Evolutionary conservation across 1,140 invertebrate genomes (phyloP).

Genomic region (Tachypleus tridentatus): DNA sequence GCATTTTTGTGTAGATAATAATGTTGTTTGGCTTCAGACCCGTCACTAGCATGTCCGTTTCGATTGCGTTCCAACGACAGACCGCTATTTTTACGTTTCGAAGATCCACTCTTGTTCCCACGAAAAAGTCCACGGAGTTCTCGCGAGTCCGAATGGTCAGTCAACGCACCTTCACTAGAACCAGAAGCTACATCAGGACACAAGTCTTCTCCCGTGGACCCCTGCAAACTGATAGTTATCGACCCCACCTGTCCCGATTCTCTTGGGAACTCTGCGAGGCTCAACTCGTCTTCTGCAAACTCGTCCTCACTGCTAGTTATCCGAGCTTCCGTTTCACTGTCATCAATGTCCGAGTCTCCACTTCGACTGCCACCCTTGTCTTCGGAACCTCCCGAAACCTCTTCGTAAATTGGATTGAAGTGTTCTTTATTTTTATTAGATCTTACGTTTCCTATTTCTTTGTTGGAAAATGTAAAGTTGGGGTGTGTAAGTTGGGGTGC

Average conservation of each 20-base stretch:
- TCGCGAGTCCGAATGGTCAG: constrained; percentile 9
- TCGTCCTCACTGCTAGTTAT: constrained; percentile 23
- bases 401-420: constrained; percentile 25
- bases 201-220: constrained; percentile 22
- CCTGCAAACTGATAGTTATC: constrained; percentile 18
- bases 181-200: constrained; percentile 19
- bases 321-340: constrained; percentile 17
- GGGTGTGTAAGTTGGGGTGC: constrained; percentile 14
- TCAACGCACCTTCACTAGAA: constrained; percentile 8
- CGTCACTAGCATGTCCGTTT: constrained; percentile 20
- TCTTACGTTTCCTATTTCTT: background rate
- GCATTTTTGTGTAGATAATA: constrained; percentile 20
- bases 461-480: constrained; percentile 14
- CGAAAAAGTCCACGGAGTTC: constrained; percentile 8
- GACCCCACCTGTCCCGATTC: constrained; percentile 14
- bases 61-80: constrained; percentile 21
- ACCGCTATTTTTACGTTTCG: constrained; percentile 1
- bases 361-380: constrained; percentile 15
- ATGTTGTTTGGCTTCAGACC: constrained; percentile 21
- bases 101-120: background rate
- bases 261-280: constrained; percentile 20
- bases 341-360: constrained; percentile 21
- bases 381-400: constrained; percentile 22
- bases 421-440: constrained; percentile 17
- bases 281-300: constrained; percentile 25